Evolutionary conservation across 2,888 invertebrate genomes (phyloP).

Genomic region (Trachelus stipa): DNA sequence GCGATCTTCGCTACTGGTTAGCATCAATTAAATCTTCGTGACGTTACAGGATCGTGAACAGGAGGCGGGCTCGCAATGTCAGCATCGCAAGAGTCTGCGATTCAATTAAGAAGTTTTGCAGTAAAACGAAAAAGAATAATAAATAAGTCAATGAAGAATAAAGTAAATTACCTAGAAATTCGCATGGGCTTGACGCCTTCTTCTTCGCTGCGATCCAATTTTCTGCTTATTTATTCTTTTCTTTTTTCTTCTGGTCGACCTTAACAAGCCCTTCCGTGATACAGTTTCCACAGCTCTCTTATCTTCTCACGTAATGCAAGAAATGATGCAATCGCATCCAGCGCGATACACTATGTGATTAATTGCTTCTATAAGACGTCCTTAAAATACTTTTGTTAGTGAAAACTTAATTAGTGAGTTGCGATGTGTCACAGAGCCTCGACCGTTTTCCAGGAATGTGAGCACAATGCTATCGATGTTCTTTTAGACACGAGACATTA

Average conservation of each 20-base stretch:
- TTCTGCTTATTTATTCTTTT: not conserved
- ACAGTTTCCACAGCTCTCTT: not conserved
- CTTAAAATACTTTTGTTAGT: not conserved
- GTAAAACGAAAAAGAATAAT: not conserved
- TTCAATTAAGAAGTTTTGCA: not conserved
- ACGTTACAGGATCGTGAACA: not conserved
- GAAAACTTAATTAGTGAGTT: not conserved
- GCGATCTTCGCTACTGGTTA: conserved; percentile 48
- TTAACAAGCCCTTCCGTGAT: not conserved
- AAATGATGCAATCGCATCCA: not conserved
- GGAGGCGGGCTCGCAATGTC: not conserved
- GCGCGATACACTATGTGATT: not conserved
- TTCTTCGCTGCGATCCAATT: not conserved
- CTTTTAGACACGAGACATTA: not conserved
- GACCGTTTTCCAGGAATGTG: not conserved
- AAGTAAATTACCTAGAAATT: not conserved
- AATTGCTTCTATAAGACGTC: not conserved
- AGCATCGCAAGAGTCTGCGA: not conserved
- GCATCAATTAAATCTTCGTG: conserved; percentile 44
- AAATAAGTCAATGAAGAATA: not conserved
- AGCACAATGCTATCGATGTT: too few relatives aligned
- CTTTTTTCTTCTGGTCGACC: not conserved
- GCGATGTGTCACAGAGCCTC: not conserved
- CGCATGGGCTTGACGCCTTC: not conserved
- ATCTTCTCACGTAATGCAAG: not conserved